These are phyloP conservation scores for Orycteropus afer DNA, from an alignment of 2,113 vertebrate genomes.

Conservation along the genomic window DNA sequence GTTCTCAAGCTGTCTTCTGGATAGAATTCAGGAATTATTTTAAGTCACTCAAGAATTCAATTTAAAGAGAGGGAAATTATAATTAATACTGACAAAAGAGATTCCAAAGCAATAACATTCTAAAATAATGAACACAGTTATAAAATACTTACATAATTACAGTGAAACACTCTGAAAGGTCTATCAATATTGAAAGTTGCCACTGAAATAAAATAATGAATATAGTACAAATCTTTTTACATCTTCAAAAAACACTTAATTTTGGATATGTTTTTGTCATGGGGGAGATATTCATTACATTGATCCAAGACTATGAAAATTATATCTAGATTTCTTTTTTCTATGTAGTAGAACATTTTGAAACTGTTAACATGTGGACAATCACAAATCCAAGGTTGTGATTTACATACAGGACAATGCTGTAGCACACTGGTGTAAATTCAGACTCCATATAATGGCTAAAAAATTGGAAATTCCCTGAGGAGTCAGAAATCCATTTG, in stretches of 20 bases:
- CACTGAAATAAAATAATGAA: conserved; percentile 31
- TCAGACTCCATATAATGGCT: not conserved
- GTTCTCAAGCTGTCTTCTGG: not conserved
- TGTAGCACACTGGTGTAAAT: not conserved
- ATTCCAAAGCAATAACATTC: conserved; percentile 5
- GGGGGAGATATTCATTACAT: not conserved
- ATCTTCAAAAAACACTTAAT: not conserved
- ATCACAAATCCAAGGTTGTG: not conserved
- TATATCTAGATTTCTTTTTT: not conserved
- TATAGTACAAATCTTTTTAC: not conserved
- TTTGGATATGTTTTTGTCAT: not conserved
- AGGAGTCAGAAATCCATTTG: conserved; percentile 29
- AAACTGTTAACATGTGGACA: not conserved
- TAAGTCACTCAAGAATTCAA: conserved; percentile 30
- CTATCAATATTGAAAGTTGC: not conserved
- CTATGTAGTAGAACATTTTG: not conserved
- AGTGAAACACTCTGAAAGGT: not conserved
- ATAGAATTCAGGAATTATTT: conserved; percentile 23
- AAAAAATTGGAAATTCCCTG: not conserved
- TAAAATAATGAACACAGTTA: not conserved
- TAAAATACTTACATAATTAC: not conserved
- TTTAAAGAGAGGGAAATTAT: not conserved
- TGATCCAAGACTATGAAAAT: not conserved
- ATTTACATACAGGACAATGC: not conserved
- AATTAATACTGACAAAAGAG: not conserved